Base-by-base conservation (phyloP, 2,113 vertebrate genomes). In the Perca schrenkii region DNA sequence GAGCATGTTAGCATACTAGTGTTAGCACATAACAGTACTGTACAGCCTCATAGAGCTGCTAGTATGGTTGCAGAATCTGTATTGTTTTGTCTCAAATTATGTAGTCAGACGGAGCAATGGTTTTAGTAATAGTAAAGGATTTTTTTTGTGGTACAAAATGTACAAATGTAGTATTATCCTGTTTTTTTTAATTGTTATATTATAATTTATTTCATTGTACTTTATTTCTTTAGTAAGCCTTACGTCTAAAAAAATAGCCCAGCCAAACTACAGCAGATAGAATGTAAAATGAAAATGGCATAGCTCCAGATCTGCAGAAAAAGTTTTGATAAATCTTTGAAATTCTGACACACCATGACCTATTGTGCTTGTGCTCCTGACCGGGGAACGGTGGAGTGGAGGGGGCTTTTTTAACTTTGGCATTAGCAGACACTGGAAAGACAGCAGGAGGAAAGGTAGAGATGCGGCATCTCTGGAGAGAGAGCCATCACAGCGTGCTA, bases 391-490 rank as follows among this genome's bases (percentile, higher is more conserved):
- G 70, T 60, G 36, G 19, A 34, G 58, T 28, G 60, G 47, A 56
- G 52, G 76, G 57, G 31, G 64, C 52, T 62, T 36, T 65, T 80
- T 72, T 79, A 36, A 76, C 16, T 67, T 58, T 65, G 75, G 79
- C 77, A 63, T 80, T 50, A 81, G 74, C 86, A 88, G 78, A 67
- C 79, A 52, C 74, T 77, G 72, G 52, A 65, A 66, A 83, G 83
- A 71, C 86, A 81, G 77, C 73, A 74, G 68, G 65, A 58, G 36
- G 54, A 81, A 84, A 40, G 40, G 81, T 57, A 71, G 79, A 85
- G 87, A 76, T 87, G 84, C 70, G 5, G 83, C 75, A 74, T 83
- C 85, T 87, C 87, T 50, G 79, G 83, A 88, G 85, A 65, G 83
- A 77, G 86, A 83, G 68, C 70, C 83, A 83, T 79, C 79, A 63